A percentile compares a stretch with the other conserved stretches of the same genome.
These are phyloP conservation scores for Tarsius wallacei DNA, from an alignment of 2,797 vertebrate genomes.

Conservation along the genomic window DNA sequence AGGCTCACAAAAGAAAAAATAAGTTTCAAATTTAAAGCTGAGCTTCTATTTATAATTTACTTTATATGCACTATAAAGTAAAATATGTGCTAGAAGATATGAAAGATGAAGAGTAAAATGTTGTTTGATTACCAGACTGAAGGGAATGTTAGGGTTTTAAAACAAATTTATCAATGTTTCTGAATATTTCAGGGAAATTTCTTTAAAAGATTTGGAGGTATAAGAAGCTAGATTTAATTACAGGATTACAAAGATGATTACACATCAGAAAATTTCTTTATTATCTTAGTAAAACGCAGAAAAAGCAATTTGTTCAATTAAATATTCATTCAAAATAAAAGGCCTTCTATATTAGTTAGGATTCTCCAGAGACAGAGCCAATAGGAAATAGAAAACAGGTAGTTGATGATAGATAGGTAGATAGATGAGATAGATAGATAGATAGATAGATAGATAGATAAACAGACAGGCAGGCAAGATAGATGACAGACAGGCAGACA, in stretches of 20 bases:
- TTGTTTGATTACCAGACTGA: background rate
- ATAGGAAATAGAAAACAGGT: too few relatives aligned
- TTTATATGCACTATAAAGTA: background rate
- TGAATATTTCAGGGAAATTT: background rate
- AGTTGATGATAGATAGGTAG: background rate
- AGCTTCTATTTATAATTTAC: background rate
- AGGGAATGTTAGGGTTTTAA: background rate
- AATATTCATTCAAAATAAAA: background rate
- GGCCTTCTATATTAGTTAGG: background rate
- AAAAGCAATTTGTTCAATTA: background rate
- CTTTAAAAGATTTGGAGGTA: background rate
- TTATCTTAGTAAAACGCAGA: background rate
- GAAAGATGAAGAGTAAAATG: constrained; percentile 7
- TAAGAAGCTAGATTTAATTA: background rate
- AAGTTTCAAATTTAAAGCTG: background rate
- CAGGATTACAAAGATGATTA: background rate
- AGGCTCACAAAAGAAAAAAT: background rate
- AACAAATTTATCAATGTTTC: background rate
- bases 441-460: background rate
- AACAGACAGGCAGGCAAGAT: background rate
- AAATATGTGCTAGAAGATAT: background rate
- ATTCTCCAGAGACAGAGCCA: background rate
- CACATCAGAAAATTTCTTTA: background rate
- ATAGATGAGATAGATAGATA: background rate
- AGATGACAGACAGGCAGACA: background rate